Evolutionary conservation across 2,797 vertebrate genomes (phyloP).

Genomic region (Sebastes melanostomus): DNA sequence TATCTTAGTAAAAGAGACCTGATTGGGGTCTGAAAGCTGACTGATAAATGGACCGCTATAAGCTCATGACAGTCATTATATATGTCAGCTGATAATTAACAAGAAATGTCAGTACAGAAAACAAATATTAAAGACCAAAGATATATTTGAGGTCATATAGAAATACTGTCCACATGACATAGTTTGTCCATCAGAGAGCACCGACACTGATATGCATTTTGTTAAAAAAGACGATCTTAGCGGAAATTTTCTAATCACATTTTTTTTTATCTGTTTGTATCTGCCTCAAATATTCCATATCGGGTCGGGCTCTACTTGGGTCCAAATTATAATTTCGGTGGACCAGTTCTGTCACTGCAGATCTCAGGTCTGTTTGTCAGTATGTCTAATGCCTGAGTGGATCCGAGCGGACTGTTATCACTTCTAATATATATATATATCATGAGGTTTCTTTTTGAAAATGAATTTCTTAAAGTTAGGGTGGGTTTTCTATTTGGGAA

Average conservation of each 20-base stretch:
- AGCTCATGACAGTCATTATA: not conserved
- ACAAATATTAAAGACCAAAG: not conserved
- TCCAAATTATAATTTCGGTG: not conserved
- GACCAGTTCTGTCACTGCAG: not conserved
- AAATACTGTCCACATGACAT: not conserved
- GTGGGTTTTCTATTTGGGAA: not conserved
- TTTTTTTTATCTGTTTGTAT: not conserved
- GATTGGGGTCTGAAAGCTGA: not conserved
- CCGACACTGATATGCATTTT: not conserved
- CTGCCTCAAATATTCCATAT: not conserved
- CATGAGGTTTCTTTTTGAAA: not conserved
- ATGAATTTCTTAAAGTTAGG: not conserved
- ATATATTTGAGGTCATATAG: not conserved
- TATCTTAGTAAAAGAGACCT: not conserved
- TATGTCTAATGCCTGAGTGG: not conserved
- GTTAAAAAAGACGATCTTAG: not conserved
- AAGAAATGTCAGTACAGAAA: not conserved
- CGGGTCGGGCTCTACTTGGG: not conserved
- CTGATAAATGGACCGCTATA: accelerated
- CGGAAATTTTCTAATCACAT: not conserved
- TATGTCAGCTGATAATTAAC: not conserved
- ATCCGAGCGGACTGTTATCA: not conserved
- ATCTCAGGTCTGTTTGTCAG: not conserved
- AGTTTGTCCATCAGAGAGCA: not conserved
- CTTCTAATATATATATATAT: not conserved